Evolutionary conservation across 2,797 vertebrate genomes (phyloP).

Genomic region (Gymnodraco acuticeps): DNA sequence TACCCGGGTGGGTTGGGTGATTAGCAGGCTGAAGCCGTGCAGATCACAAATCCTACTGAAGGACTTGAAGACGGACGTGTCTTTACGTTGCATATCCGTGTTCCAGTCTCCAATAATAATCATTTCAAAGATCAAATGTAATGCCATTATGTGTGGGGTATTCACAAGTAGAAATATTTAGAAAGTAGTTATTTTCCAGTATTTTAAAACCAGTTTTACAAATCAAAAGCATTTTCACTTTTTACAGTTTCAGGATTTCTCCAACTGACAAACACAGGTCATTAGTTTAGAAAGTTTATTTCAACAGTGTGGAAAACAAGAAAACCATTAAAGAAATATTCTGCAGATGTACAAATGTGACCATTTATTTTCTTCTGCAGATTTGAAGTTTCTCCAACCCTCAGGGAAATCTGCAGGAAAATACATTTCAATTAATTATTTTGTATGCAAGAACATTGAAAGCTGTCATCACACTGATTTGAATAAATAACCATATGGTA

Average conservation of each 20-base stretch:
- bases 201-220: not conserved
- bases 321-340: not conserved
- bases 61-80: too few species aligned
- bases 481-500: too few species aligned
- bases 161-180: not conserved
- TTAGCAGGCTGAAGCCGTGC: too few species aligned
- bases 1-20: too few species aligned
- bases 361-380: not conserved
- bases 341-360: not conserved
- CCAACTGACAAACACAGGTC: not conserved
- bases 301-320: not conserved
- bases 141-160: not conserved
- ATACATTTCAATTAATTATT: not conserved
- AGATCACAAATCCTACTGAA: too few species aligned
- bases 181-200: not conserved
- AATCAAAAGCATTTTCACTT: not conserved
- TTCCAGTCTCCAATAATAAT: too few species aligned
- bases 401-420: not conserved
- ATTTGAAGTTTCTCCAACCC: not conserved
- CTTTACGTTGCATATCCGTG: too few species aligned
- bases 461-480: too few species aligned
- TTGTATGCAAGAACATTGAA: not conserved
- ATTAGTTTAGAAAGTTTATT: slow-evolving; percentile 13
- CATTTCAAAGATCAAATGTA: not conserved
- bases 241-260: not conserved